These are phyloP conservation scores for Eufriesea mexicana DNA, from an alignment of 1,140 invertebrate species.

Conservation along the genomic window DNA sequence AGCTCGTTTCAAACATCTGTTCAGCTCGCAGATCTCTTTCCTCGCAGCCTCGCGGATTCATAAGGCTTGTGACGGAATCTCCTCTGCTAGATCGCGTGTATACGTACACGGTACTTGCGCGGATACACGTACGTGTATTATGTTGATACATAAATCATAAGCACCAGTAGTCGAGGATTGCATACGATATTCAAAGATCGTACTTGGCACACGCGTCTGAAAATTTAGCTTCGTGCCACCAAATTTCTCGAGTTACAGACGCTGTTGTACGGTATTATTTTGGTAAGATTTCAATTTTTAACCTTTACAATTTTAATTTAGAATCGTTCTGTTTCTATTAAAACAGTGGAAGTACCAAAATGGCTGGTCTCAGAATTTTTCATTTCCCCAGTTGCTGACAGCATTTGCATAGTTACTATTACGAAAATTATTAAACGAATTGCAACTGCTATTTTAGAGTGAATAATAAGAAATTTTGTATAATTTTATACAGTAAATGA, in stretches of 20 bases:
- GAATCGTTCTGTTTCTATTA: too few relatives aligned
- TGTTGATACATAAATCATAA: slow-evolving; percentile 75
- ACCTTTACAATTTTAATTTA: too few relatives aligned
- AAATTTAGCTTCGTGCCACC: not conserved
- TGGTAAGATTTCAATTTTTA: too few relatives aligned
- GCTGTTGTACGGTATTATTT: too few relatives aligned
- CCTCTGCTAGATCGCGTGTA: not conserved
- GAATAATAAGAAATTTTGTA: too few relatives aligned
- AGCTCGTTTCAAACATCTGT: slow-evolving; percentile 75
- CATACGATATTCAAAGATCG: slow-evolving; percentile 63
- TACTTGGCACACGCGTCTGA: not conserved
- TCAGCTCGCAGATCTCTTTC: slow-evolving; percentile 65
- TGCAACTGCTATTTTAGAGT: too few relatives aligned
- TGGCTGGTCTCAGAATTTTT: too few relatives aligned
- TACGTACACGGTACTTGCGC: not conserved
- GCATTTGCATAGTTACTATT: too few relatives aligned
- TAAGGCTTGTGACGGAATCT: slow-evolving; percentile 45
- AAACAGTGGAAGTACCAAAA: too few relatives aligned
- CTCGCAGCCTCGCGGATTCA: slow-evolving; percentile 59
- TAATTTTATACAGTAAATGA: too few relatives aligned
- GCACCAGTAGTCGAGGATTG: slow-evolving; percentile 73
- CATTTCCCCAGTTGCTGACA: too few relatives aligned
- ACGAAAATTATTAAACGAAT: too few relatives aligned
- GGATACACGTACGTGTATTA: slow-evolving; percentile 44
- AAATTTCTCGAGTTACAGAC: not conserved